A percentile compares a stretch with the other conserved stretches of the same genome.
Conservation (phyloP, 2,888 invertebrate genomes). For the Tyria jacobaeae region DNA sequence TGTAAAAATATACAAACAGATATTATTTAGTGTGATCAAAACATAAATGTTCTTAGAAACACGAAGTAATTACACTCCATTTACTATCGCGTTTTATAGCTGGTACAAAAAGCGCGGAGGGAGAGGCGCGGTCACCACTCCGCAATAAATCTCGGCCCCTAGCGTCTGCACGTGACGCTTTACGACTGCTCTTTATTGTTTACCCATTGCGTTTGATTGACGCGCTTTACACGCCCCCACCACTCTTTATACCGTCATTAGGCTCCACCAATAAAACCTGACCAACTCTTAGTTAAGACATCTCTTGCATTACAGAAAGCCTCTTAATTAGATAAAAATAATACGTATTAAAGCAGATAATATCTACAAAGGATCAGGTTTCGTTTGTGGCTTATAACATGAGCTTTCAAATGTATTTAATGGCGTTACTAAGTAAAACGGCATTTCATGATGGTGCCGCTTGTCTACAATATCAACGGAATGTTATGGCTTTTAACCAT, state of each 20-base stretch:
- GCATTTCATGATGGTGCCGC: neutral
- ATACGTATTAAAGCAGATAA: conserved; percentile 10
- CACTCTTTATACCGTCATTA: conserved; percentile 9
- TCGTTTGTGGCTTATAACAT: conserved; percentile 13
- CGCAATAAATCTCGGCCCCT: neutral
- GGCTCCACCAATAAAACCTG: conserved; percentile 13
- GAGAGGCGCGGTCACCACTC: neutral
- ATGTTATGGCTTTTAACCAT: neutral
- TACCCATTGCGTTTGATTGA: conserved; percentile 14
- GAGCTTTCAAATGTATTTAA: conserved; percentile 10
- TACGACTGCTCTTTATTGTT: conserved; percentile 21
- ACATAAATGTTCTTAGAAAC: neutral
- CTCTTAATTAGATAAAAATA: conserved; percentile 16
- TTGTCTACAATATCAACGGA: conserved; percentile 7
- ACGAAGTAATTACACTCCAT: conserved; percentile 1
- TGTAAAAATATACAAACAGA: neutral
- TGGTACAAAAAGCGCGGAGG: neutral
- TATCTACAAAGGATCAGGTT: conserved; percentile 13
- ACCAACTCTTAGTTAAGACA: conserved; percentile 14
- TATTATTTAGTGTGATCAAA: neutral
- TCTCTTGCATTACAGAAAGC: conserved; percentile 12
- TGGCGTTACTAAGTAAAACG: neutral
- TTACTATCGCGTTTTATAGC: neutral
- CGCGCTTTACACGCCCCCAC: conserved; percentile 3
- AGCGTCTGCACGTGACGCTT: conserved; percentile 8